Evolutionary conservation across 2,888 invertebrate genomes (phyloP), one percentile per base, ranked within the genome.

Genomic region (Tachystola acroxantha): DNA sequence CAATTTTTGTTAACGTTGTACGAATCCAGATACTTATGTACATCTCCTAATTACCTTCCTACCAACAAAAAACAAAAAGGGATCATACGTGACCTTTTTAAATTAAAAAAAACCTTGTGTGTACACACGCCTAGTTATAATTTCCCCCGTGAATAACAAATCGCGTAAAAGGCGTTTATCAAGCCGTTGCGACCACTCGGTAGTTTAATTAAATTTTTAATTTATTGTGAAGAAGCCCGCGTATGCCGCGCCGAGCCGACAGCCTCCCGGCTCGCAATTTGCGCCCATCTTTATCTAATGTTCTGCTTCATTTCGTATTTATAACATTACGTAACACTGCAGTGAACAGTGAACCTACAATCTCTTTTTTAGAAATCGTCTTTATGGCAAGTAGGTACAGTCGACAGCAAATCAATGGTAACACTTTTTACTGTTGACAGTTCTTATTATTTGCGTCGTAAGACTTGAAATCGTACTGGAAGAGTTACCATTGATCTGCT

Each of bases 131-230:
- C 7, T 20, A 20, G n/a, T n/a, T n/a, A n/a, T n/a, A n/a, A 9
- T 24, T 24, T n/a, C 3, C 24, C 24, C 24, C 9, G 24, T 24
- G 24, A 7, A 25, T 59, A 64, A 60, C 54, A 57, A 64, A 60
- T 38, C 25, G 62, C 54, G 57, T 66, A 67, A 66, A n/a, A 69
- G 68, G 52, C 70, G 64, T 76, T 76, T 75, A 77, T 77, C 75
- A 76, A 73, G 71, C 72, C 69, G 65, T 70, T 64, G 68, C 64
- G 64, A 69, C 67, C 70, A 68, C 68, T 66, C 62, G 64, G 65
- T 69, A 71, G 62, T 79, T 80, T 80, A 79, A 80, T 80, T 80
- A 79, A 80, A 76, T 67, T 78, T 77, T 79, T 75, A 77, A 79
- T 80, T 79, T 80, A 80, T 77, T 67, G 67, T 70, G 64, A 66